A percentile compares a stretch with the other conserved stretches of the same genome.
These are phyloP conservation scores for Merluccius polli DNA, from an alignment of 2,797 vertebrate genomes.

Conservation along the genomic window DNA sequence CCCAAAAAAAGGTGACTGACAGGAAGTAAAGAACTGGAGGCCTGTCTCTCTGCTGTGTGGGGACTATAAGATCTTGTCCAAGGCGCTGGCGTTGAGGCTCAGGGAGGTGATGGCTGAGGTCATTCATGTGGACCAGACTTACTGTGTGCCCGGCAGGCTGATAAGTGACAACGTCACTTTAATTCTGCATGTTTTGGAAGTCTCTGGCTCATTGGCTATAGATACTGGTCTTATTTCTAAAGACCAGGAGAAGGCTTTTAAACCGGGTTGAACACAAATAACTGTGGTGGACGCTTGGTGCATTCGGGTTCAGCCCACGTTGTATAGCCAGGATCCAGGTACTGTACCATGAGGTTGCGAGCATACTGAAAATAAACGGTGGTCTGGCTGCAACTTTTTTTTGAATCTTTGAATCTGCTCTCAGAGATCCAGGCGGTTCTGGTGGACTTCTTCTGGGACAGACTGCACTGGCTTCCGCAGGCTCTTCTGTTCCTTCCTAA, in stretches of 20 bases:
- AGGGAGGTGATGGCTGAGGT: neutral
- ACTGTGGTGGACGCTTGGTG: neutral
- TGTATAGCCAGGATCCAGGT: conserved; percentile 14
- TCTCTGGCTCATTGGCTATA: no score
- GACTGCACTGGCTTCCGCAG: neutral
- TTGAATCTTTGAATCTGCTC: neutral
- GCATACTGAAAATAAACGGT: no score
- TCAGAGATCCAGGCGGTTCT: neutral
- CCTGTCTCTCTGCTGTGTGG: conserved; percentile 6
- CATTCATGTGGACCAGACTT: conserved; percentile 13
- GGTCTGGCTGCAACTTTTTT: conserved; percentile 13
- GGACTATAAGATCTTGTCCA: conserved; percentile 9
- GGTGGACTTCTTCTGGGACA: neutral
- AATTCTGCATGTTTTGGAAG: no score
- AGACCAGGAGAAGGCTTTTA: no score
- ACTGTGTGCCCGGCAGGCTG: no score
- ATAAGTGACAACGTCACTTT: no score
- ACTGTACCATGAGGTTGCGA: conserved; percentile 20
- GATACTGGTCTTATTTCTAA: no score
- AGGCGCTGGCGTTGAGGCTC: conserved; percentile 1
- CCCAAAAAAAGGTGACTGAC: conserved; percentile 15
- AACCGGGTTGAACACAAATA: no score
- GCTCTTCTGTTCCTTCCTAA: neutral
- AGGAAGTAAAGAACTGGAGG: conserved; percentile 6
- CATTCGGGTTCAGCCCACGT: conserved; percentile 13